Evolutionary conservation across 2,113 vertebrate species (phyloP).

Genomic region (Seriola aureovittata): DNA sequence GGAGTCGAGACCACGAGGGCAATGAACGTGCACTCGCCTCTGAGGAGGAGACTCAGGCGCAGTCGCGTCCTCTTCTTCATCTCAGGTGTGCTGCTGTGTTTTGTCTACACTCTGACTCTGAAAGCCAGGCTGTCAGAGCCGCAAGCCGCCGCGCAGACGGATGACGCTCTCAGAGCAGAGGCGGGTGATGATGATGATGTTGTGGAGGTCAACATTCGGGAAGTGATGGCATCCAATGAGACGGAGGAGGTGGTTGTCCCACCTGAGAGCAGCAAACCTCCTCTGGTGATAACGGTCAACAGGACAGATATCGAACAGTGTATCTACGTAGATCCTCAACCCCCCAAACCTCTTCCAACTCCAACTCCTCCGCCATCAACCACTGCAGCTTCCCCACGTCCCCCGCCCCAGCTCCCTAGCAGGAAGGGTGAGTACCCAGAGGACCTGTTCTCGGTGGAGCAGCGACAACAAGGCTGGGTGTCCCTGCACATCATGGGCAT

Average conservation of each 20-base stretch:
- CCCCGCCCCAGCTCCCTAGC: slow-evolving; percentile 29
- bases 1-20: slow-evolving; percentile 54
- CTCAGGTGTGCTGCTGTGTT: slow-evolving; percentile 82
- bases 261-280: slow-evolving; percentile 29
- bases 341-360: slow-evolving; percentile 47
- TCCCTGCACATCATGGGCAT: slow-evolving; percentile 90
- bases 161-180: neutral
- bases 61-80: slow-evolving; percentile 86
- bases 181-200: slow-evolving; percentile 20
- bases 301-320: slow-evolving; percentile 85
- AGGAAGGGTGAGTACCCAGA: slow-evolving; percentile 89
- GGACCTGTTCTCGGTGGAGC: slow-evolving; percentile 91
- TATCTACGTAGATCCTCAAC: slow-evolving; percentile 84
- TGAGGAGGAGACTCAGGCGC: slow-evolving; percentile 80
- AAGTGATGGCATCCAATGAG: slow-evolving; percentile 53
- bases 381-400: slow-evolving; percentile 19
- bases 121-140: slow-evolving; percentile 71
- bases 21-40: slow-evolving; percentile 78
- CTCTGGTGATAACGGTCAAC: slow-evolving; percentile 61
- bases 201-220: slow-evolving; percentile 49
- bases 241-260: slow-evolving; percentile 19
- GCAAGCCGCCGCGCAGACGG: slow-evolving; percentile 50
- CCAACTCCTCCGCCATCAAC: slow-evolving; percentile 24
- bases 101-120: slow-evolving; percentile 83
- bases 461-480: slow-evolving; percentile 91